Percentiles rank a stretch among this genome's conserved stretches.
Evolutionary conservation across 2,113 vertebrate genomes (phyloP).

Genomic region (Gymnobelideus leadbeateri): DNA sequence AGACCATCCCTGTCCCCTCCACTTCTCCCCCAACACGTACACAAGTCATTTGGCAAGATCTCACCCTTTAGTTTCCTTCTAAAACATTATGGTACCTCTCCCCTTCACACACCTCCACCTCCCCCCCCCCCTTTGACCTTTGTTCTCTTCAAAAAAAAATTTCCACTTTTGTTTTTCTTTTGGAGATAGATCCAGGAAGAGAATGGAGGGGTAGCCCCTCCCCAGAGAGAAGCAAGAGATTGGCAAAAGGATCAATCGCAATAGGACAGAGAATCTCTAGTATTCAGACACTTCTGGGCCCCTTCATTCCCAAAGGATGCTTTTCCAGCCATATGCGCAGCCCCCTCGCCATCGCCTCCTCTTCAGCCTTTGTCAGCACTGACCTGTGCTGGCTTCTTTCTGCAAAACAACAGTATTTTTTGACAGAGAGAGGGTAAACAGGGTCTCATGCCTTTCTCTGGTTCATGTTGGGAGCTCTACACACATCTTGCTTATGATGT

Average conservation of each 20-base stretch:
- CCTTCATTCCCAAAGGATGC: conserved; percentile 39
- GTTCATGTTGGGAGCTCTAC: conserved; percentile 13
- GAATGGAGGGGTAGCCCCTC: conserved; percentile 47
- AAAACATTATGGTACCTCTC: neutral
- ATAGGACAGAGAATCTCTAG: conserved; percentile 52
- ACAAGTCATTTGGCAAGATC: neutral
- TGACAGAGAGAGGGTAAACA: conserved; percentile 60
- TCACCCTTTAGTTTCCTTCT: neutral
- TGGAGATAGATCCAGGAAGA: conserved; percentile 65
- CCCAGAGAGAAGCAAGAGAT: conserved; percentile 41
- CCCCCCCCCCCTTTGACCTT: conserved; percentile 2
- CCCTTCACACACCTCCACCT: conserved; percentile 18
- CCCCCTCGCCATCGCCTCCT: conserved; percentile 48
- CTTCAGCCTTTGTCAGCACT: conserved; percentile 32
- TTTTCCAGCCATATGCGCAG: conserved; percentile 68
- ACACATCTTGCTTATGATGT: conserved; percentile 23
- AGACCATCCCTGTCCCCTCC: conserved; percentile 44
- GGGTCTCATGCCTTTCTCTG: conserved; percentile 24
- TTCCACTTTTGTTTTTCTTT: conserved; percentile 60
- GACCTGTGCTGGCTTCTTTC: conserved; percentile 68
- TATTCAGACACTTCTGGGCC: conserved; percentile 44
- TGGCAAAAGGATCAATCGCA: conserved; percentile 27
- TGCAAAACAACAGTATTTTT: conserved; percentile 66
- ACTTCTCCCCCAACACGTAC: neutral
- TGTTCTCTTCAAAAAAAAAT: neutral